Percentiles rank a stretch among this genome's conserved stretches.
phyloP scores from a whole-genome alignment of 2,797 vertebrate species.

The Acropternis orthonyx region DNA sequence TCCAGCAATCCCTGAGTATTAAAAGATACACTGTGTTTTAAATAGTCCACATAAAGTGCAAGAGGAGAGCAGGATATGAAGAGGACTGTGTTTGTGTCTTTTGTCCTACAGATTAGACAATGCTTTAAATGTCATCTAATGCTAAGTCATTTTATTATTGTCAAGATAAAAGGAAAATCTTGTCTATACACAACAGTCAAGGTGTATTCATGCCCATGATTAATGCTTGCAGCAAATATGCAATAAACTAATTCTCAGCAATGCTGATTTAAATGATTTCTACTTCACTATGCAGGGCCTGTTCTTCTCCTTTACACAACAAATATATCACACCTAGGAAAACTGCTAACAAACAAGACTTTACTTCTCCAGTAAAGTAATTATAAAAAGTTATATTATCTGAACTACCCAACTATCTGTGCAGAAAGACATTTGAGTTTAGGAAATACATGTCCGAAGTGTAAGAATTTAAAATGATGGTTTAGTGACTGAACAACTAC shows the following conservation, averaged over 20 bases:
- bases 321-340: not conserved
- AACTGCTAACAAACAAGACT: not conserved
- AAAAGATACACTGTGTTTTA: not conserved
- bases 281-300: not conserved
- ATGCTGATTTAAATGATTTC: not conserved
- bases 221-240: not conserved
- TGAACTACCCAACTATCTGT: not conserved
- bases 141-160: not conserved
- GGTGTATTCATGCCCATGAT: not conserved
- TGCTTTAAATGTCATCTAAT: not conserved
- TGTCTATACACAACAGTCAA: not conserved
- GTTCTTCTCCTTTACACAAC: not conserved
- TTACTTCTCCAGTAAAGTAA: not conserved
- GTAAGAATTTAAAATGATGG: not conserved
- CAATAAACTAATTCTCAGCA: not conserved
- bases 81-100: not conserved
- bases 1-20: not conserved
- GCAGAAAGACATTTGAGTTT: not conserved
- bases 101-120: not conserved
- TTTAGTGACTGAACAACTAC: not conserved
- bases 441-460: not conserved
- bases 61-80: not conserved
- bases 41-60: not conserved
- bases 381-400: not conserved
- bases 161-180: not conserved